phyloP scores from a whole-genome alignment of 2,113 vertebrate genomes.

The Tympanuchus pallidicinctus region DNA sequence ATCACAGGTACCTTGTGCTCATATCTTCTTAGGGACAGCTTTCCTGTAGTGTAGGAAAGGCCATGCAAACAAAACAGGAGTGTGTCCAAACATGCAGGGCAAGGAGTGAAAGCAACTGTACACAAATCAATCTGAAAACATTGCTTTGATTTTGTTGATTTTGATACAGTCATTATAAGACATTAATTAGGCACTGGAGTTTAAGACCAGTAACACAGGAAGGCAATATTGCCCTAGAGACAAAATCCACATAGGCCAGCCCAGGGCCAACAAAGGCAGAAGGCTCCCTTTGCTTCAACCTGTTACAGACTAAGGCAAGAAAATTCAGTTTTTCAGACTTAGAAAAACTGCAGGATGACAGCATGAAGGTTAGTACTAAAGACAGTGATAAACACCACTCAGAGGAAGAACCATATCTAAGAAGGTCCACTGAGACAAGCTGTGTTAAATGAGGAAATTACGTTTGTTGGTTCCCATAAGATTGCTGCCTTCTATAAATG shows the following conservation, averaged over 20 bases:
- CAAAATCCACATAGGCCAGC: constrained; percentile 35
- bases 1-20: background rate
- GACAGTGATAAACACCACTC: background rate
- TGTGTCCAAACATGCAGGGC: background rate
- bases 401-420: background rate
- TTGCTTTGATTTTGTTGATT: background rate
- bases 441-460: background rate
- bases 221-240: background rate
- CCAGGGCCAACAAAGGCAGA: constrained; percentile 27
- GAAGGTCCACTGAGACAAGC: background rate
- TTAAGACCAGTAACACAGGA: background rate
- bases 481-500: background rate
- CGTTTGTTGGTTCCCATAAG: background rate
- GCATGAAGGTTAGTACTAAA: background rate
- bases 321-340: constrained; percentile 49
- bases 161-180: background rate
- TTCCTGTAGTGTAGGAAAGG: background rate
- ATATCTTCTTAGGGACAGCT: background rate
- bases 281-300: constrained; percentile 24
- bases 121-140: background rate
- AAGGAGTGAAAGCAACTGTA: background rate
- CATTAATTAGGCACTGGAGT: background rate
- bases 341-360: constrained; percentile 18
- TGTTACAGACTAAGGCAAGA: constrained; percentile 24
- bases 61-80: background rate